Conservation (phyloP, 2,888 invertebrate species). For the Hemistola chrysoprasaria region DNA sequence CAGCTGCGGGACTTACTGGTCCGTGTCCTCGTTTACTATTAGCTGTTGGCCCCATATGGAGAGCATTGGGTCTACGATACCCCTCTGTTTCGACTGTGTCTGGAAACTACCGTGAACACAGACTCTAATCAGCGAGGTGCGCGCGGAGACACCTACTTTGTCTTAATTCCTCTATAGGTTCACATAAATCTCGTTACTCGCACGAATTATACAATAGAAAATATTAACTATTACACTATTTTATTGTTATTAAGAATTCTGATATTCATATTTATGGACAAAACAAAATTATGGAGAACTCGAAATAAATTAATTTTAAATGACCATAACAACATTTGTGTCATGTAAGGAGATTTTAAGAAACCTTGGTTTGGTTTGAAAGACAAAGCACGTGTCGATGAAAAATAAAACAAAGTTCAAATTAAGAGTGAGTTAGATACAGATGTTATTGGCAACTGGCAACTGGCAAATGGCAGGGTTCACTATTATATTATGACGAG, state of each 20-base stretch:
- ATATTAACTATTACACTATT: no score
- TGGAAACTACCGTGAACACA: constrained; percentile 87
- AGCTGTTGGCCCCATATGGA: constrained; percentile 99
- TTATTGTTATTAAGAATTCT: no score
- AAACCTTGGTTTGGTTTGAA: constrained; percentile 10
- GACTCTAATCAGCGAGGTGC: constrained; percentile 57
- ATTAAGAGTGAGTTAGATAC: constrained; percentile 28
- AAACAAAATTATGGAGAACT: no score
- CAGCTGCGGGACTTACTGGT: constrained; percentile 97
- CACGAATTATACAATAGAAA: no score
- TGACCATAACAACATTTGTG: no score
- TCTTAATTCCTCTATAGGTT: constrained; percentile 10
- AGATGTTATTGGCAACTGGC: constrained; percentile 22
- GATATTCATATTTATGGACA: no score
- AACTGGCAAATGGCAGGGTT: constrained; percentile 10
- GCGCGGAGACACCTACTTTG: constrained; percentile 31
- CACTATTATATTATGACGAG: constrained; percentile 22
- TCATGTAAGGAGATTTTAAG: constrained; percentile 10
- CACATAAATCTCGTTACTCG: no score
- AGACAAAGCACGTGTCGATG: constrained; percentile 29
- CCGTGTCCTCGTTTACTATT: constrained; percentile 98
- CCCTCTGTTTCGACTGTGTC: constrained; percentile 95
- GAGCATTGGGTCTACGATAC: constrained; percentile 99
- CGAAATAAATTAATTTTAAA: no score
- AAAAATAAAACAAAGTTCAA: constrained; percentile 25